A percentile compares a stretch with the other conserved stretches of the same genome.
Evolutionary conservation across 2,888 invertebrate genomes (phyloP).

Genomic region (Operophtera brumata): DNA sequence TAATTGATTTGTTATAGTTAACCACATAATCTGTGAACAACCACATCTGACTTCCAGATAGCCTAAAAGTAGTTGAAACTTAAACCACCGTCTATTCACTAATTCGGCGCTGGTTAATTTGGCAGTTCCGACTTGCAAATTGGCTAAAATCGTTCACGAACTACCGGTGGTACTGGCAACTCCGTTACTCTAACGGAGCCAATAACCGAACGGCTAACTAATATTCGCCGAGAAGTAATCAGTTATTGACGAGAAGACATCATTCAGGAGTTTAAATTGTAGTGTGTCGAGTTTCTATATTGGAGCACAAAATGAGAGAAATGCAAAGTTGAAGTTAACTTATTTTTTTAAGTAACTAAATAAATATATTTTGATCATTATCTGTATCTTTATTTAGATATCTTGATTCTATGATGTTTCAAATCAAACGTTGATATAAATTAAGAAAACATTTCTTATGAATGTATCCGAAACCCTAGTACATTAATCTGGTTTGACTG

Average conservation of each 20-base stretch:
- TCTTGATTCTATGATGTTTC: too few species aligned
- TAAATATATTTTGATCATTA: too few species aligned
- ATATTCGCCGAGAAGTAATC: conserved; percentile 9
- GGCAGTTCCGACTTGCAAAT: conserved; percentile 19
- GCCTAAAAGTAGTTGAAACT: conserved; percentile 2
- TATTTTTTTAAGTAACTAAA: too few species aligned
- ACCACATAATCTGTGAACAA: too few species aligned
- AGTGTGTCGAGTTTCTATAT: not conserved
- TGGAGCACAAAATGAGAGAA: too few species aligned
- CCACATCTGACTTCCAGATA: conserved; percentile 1
- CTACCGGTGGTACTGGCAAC: not conserved
- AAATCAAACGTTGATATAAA: too few species aligned
- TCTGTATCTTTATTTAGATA: too few species aligned
- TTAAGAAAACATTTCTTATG: too few species aligned
- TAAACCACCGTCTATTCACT: conserved; percentile 2
- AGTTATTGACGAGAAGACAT: not conserved
- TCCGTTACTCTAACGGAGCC: conserved; percentile 19
- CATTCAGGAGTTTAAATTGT: not conserved
- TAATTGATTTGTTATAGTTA: too few species aligned
- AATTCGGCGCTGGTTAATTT: conserved; percentile 20
- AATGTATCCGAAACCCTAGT: too few species aligned
- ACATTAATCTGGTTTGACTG: not conserved
- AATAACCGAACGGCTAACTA: conserved; percentile 16
- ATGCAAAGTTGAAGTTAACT: too few species aligned
- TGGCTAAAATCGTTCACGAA: conserved; percentile 14